A percentile compares a stretch with the other conserved stretches of the same genome.
Evolutionary conservation across 2,888 invertebrate genomes (phyloP).

Genomic region (Tachina grossa): DNA sequence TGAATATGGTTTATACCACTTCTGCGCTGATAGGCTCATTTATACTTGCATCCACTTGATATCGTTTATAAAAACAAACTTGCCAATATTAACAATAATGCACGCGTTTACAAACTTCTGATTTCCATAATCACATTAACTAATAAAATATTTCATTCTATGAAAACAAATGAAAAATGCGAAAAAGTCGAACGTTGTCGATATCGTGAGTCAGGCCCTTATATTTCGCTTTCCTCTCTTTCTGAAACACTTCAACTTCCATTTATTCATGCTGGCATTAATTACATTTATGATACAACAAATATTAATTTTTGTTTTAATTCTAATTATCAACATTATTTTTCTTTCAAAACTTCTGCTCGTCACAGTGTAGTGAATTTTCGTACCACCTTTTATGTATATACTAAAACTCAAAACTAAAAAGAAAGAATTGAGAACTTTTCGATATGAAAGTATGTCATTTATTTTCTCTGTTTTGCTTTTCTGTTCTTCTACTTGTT

Average conservation of each 20-base stretch:
- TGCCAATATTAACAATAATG: no score
- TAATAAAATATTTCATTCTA: no score
- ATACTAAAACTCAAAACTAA: neutral
- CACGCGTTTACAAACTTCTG: no score
- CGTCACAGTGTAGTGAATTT: neutral
- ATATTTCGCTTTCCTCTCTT: neutral
- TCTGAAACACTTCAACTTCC: constrained; percentile 1
- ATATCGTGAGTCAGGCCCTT: no score
- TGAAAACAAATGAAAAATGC: no score
- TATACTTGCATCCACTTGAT: no score
- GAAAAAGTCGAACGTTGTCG: no score
- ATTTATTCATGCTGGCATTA: constrained; percentile 8
- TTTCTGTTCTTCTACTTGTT: neutral
- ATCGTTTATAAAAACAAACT: no score
- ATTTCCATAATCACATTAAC: no score
- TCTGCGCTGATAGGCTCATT: no score
- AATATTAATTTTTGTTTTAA: neutral
- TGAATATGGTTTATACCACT: no score
- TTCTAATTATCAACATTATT: constrained; percentile 49
- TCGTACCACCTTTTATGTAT: constrained; percentile 1
- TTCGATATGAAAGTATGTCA: constrained; percentile 12
- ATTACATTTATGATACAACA: constrained; percentile 9
- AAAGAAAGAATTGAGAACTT: constrained; percentile 5
- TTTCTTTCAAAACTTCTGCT: constrained; percentile 13
- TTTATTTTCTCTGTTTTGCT: constrained; percentile 17